phyloP scores from a whole-genome alignment of 2,797 vertebrate genomes.

The Melanotaenia boesemani region DNA sequence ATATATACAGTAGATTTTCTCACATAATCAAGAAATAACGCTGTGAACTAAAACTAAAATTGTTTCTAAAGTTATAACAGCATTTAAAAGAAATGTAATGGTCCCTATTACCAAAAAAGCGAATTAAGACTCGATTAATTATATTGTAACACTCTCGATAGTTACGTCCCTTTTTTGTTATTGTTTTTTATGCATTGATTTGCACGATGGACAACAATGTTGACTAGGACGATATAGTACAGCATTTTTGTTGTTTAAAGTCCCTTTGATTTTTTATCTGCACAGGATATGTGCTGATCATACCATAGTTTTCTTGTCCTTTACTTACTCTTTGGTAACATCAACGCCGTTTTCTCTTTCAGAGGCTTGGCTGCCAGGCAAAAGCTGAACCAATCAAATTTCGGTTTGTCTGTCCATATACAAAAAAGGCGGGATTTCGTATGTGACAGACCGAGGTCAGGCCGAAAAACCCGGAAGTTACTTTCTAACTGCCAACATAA shows the following conservation, averaged over 20 bases:
- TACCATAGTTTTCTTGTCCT: neutral
- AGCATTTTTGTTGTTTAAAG: neutral
- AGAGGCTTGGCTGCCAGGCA: rapidly evolving
- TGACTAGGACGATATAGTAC: no score
- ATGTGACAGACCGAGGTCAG: neutral
- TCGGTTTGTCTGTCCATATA: conserved; percentile 9
- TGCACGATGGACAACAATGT: neutral
- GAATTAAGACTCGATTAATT: no score
- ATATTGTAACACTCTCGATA: neutral
- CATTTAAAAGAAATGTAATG: no score
- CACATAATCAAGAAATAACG: no score
- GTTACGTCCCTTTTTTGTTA: neutral
- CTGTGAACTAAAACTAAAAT: no score
- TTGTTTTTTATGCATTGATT: neutral
- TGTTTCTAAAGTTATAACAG: no score
- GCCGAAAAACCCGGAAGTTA: neutral
- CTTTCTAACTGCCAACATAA: conserved; percentile 44
- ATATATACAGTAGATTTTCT: no score
- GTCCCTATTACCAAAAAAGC: no score
- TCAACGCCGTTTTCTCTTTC: rapidly evolving
- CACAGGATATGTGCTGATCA: neutral
- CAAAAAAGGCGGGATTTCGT: neutral
- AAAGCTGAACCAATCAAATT: conserved; percentile 15
- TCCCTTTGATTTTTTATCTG: neutral
- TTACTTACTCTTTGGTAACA: neutral